A percentile compares a stretch with the other conserved stretches of the same genome.
Conservation (phyloP, 2,797 vertebrate species). For the Chiroxiphia lanceolata region DNA sequence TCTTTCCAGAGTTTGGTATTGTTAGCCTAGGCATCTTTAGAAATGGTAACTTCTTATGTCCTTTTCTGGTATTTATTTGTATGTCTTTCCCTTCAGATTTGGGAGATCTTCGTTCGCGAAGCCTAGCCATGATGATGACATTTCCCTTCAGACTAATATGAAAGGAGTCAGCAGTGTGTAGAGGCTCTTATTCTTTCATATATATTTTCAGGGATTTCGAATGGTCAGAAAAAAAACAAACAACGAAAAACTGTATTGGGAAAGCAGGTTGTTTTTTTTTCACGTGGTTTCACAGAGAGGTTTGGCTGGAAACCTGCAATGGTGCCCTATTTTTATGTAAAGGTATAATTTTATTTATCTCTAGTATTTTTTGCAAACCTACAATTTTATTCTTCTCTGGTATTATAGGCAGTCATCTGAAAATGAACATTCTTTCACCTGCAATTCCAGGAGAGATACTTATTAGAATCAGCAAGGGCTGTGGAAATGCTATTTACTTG, state of each 20-base stretch:
- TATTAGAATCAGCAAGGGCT: not conserved
- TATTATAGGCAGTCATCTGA: not conserved
- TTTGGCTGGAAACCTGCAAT: not conserved
- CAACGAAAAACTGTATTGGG: not conserved
- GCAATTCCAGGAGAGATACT: not conserved
- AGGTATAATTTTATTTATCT: constrained; percentile 9
- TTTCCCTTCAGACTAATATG: not conserved
- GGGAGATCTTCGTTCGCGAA: too few species aligned
- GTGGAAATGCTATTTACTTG: constrained; percentile 9
- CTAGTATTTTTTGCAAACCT: not conserved
- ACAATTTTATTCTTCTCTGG: not conserved
- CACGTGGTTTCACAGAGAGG: not conserved
- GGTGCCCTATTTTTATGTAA: not conserved
- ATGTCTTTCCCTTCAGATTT: not conserved
- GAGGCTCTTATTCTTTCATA: not conserved
- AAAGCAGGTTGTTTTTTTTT: not conserved
- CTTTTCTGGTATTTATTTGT: not conserved
- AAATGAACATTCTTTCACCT: not conserved
- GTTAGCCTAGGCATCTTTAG: not conserved
- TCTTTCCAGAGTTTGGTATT: not conserved
- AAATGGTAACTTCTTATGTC: not conserved
- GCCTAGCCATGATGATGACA: too few species aligned
- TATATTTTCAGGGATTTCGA: not conserved
- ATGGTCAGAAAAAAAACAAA: not conserved
- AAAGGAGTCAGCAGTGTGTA: not conserved